Evolutionary conservation across 2,888 invertebrate genomes (phyloP), one percentile per base, ranked within the genome.

Genomic region (Lycophotia porphyrea): DNA sequence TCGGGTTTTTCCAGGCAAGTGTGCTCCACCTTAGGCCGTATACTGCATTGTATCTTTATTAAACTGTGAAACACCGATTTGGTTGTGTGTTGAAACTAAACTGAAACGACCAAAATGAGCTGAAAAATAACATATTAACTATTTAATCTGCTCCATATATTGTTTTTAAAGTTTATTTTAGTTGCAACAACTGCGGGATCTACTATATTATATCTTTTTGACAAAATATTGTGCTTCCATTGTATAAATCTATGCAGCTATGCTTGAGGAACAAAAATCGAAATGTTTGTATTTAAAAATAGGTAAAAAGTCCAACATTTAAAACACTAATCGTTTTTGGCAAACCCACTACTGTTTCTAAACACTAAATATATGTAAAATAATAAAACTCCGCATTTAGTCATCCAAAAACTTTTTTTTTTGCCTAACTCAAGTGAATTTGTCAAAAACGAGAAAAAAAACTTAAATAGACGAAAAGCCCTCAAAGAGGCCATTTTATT

Each of bases 401-500:
- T 52, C n/a, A 60, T 52, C 11, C 5, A 1, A 44, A 31, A 67
- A 55, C 2, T 24, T 27, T 52, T 63, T 68, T 58, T 55, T 71
- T 36, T 42, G 44, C 39, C 58, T 42, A 21, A 1, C 13, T 42
- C 5, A 78, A 79, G 64, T 60, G 73, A 52, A 18, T 75, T 80
- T 73, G 49, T 68, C 76, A 71, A 60, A 68, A 84, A 73, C 68
- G 61, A 61, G 58, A 27, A 39, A 34, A 76, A 67, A 74, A 78
- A 1, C 75, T 71, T 52, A 34, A 73, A 80, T 74, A 81, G 72
- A 83, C 71, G 71, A 69, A 39, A 68, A 72, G 76, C 31, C 86
- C 90, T 90, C 88, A 78, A 88, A 88, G 90, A 88, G 88, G 87
- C 76, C 71, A 39, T 78, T 85, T 85, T 71, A 58, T 78, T 80